phyloP scores from a whole-genome alignment of 2,113 vertebrate species.

The Tapirus terrestris region DNA sequence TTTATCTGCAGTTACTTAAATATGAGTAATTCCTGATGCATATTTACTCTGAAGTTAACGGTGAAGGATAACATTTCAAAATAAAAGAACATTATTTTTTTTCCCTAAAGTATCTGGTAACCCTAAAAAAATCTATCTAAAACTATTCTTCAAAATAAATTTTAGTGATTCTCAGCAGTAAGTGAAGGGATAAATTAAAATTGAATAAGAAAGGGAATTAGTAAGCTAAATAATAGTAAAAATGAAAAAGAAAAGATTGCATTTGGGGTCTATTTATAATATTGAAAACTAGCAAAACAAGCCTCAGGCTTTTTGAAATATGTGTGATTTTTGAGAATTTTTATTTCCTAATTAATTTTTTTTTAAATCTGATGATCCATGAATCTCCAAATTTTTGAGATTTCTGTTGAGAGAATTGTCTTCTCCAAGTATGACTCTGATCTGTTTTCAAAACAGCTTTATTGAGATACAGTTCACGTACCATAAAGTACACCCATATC shows the following conservation, averaged over 20 bases:
- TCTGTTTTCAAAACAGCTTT: neutral
- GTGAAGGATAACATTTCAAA: neutral
- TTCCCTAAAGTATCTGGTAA: neutral
- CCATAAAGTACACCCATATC: neutral
- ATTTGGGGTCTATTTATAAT: neutral
- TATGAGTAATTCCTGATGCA: neutral
- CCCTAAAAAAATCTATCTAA: neutral
- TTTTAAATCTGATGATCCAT: neutral
- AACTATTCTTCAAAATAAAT: slow-evolving; percentile 17
- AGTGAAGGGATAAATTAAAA: neutral
- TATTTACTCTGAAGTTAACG: slow-evolving; percentile 30
- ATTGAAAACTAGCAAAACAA: neutral
- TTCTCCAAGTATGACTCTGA: neutral
- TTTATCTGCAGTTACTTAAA: slow-evolving; percentile 20
- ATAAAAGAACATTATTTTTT: slow-evolving; percentile 17
- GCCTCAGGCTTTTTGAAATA: neutral
- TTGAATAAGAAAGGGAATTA: neutral
- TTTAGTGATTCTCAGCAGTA: neutral
- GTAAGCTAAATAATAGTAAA: neutral
- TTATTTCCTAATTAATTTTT: neutral
- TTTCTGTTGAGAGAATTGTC: neutral
- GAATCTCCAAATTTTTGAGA: neutral
- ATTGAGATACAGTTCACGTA: neutral
- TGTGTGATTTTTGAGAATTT: neutral
- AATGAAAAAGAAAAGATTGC: neutral